Base-by-base conservation (phyloP, 2,797 vertebrate species). In the Nyctalus aviator region DNA sequence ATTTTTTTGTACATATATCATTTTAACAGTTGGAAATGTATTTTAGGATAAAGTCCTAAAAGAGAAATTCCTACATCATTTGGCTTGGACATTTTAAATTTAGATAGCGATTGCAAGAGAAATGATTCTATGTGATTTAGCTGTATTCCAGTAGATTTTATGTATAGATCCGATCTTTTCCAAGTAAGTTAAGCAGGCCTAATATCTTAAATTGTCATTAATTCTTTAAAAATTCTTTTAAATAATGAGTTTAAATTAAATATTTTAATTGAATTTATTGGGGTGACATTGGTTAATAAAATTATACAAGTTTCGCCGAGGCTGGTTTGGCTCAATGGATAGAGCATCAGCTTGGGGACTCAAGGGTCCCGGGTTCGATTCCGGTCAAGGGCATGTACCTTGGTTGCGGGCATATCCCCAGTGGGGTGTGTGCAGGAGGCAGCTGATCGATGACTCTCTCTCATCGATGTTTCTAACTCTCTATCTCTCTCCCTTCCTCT, bases 11-110 rank as follows among this genome's bases (percentile, higher is more conserved):
- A 37, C 27, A 75, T 84, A 23, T 20, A 66, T 81, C 25, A 72
- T 95, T 91, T 84, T 95, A 32, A 73, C 37, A 89, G 44, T 15
- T 41, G 32, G 11, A 14, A 83, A 88, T 84, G 30, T 55, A 46
- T 82, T 78, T 90, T 73, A 71, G 27, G 32, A 55, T 57, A 78
- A 92, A 88, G 13, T 48, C 14, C 50, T 88, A 71, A 85, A 78
- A 86, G 53, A 82, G 30, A 71, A 78, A 87, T 78, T 76, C 30
- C 32, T 90, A 75, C 25, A 6, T 85, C 25, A 64, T 79, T 82
- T 89, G 53, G 27, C 78, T 77, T 53, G 27, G n/a, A 1, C n/a
- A 50, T 87, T 94, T 96, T 82, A 88, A 69, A 57, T 48, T 95
- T 82, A 75, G 27, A 50, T 66, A 83, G 17, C 32, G 72, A 50